A percentile compares a stretch with the other conserved stretches of the same genome.
phyloP scores from a whole-genome alignment of 2,113 vertebrate species.

The Pygoscelis antarcticus region DNA sequence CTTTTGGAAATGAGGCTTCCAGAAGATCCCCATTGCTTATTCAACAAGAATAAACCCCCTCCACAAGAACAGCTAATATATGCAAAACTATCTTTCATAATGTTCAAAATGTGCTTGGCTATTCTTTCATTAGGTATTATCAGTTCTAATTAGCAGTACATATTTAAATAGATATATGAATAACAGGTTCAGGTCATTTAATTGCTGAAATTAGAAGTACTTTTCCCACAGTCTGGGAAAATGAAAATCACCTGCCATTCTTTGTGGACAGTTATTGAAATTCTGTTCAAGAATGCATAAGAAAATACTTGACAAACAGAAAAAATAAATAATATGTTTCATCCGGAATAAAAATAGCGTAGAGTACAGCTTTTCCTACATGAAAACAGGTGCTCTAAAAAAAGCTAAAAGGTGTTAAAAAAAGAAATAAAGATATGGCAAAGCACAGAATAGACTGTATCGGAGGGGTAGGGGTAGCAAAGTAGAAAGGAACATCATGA shows the following conservation, averaged over 20 bases:
- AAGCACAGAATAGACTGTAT: not conserved
- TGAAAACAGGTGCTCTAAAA: not conserved
- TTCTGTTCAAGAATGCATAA: not conserved
- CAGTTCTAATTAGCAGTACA: not conserved
- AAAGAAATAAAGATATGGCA: not conserved
- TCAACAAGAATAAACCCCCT: not conserved
- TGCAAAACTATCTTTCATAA: not conserved
- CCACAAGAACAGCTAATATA: not conserved
- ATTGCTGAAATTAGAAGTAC: not conserved
- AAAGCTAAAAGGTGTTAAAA: not conserved
- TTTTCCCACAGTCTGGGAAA: not conserved
- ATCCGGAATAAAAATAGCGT: not conserved
- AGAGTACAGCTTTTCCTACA: not conserved
- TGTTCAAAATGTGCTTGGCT: not conserved
- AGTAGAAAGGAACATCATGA: not conserved
- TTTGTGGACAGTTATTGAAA: not conserved
- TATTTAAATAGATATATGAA: not conserved
- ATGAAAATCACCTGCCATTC: not conserved
- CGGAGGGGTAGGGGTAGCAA: not conserved
- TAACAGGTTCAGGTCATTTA: not conserved
- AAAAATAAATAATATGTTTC: not conserved
- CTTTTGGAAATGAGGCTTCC: not conserved
- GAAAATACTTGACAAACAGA: not conserved
- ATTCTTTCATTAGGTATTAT: not conserved
- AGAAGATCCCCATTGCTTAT: not conserved